phyloP scores from a whole-genome alignment of 2,113 vertebrate genomes.

The Myanophis thanlyinensis region DNA sequence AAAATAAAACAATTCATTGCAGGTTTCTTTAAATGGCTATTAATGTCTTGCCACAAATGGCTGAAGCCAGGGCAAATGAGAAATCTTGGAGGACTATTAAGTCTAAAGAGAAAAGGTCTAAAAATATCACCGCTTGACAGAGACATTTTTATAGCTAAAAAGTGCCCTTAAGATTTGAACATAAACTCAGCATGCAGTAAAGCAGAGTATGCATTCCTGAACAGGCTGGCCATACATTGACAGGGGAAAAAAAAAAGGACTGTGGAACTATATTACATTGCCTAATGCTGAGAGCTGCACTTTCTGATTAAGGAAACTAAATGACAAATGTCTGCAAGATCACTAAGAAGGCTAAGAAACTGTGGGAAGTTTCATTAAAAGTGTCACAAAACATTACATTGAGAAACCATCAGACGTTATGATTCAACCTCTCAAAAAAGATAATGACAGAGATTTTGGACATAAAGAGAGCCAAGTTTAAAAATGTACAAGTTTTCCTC shows the following conservation, averaged over 20 bases:
- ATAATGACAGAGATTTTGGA: neutral
- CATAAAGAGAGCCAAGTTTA: neutral
- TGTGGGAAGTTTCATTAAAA: constrained; percentile 3
- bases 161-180: constrained; percentile 48
- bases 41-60: constrained; percentile 14
- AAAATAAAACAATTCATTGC: constrained; percentile 1
- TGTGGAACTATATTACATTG: fast-evolving
- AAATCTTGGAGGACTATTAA: constrained; percentile 14
- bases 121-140: constrained; percentile 51
- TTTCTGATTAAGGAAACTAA: neutral
- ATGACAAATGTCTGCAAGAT: neutral
- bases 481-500: fast-evolving
- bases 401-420: neutral
- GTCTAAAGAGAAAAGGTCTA: constrained; percentile 23
- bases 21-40: constrained; percentile 18
- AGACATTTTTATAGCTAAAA: constrained; percentile 35
- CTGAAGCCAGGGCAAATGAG: neutral
- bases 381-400: neutral
- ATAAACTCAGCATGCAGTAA: constrained; percentile 55
- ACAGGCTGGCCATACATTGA: constrained; percentile 17
- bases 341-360: neutral
- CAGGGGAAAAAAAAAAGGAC: neutral
- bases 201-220: neutral
- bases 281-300: fast-evolving
- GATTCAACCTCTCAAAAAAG: neutral